Evolutionary conservation across 2,888 invertebrate genomes (phyloP), one percentile per base, ranked within the genome.

Genomic region (Meta bourneti): DNA sequence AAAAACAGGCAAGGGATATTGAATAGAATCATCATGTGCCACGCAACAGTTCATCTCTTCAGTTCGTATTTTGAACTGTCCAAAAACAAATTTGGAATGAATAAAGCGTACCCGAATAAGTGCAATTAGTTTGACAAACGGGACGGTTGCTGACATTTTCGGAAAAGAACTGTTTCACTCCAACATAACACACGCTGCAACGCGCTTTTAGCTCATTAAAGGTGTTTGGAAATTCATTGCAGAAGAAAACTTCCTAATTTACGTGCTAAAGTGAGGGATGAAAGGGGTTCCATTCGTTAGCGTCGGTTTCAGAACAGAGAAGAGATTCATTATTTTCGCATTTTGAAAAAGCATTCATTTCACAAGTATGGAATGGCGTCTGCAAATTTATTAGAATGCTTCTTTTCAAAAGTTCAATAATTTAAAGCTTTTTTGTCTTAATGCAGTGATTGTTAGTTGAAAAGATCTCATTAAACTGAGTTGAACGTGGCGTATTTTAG

Each of bases 201-300:
- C 20, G 19, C 9, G 19, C 34, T 74, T 20, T 74, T 20, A 19
- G 13, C 20, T 74, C 74, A 74, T 74, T 74, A 74, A 74, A 74
- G 74, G 20, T 48, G 34, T 20, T 48, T 74, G 1, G 74, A 20
- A 74, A 20, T 74, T 74, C 9, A 8, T 34, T 74, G 20, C 48
- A 19, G 19, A 74, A 74, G 48, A 48, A 20, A 74, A 34, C 74
- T 74, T 20, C 20, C 20, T 74, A 74, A 74, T 74, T 74, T 74
- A 34, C 20, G 34, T 13, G 20, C 48, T 13, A 20, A 74, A 34
- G 48, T 19, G 74, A 34, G 11, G 7, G 72, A 74, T 74, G 74
- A 74, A 74, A 74, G 34, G 19, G 74, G 13, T 7, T 70, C 16
- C 70, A 11, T 70, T 70, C 70, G 19, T 6, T 74, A 34, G 74